Evolutionary conservation across 2,797 vertebrate genomes (phyloP), one percentile per base, ranked within the genome.

Genomic region (Lutjanus argentimaculatus): DNA sequence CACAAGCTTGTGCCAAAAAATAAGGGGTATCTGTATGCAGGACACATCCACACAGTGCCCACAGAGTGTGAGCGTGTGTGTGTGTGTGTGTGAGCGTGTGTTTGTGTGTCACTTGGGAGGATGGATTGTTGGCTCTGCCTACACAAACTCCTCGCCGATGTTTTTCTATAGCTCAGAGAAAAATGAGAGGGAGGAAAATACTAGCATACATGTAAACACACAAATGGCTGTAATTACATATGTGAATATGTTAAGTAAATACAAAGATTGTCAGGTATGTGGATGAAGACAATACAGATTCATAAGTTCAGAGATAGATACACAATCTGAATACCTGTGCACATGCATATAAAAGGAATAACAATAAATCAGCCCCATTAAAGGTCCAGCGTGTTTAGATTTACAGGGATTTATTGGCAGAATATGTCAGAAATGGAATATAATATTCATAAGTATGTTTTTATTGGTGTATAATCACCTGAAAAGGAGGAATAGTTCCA

Each of bases 11-110:
- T 81, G 84, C 72, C 79, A 88, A 87, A 76, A 90, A 85, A 75
- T 30, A 19, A 53, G 64, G 42, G 36, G 14, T 63, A 87, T 94
- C 80, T 90, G 93, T 89, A 93, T 92, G 85, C 90, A 78, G 79
- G 81, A 82, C 89, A 83, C 89, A 90, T 89, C 75, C 79, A 67
- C 84, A 66, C 46, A 0, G 70, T 83, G 67, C 86, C 83, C 76
- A 85, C 86, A 83, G 74, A 71, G 83, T 80, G 80, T 59, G 80
- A 72, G 67, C 21, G 79, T 68, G 43, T 52, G 78, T 77, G 76
- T 46, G 45, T 46, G 12, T 49, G 15, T 16, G n/a, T n/a, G n/a
- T n/a, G n/a, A n/a, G n/a, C n/a, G 11, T 66, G 56, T 75, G 79
- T 84, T 8, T 77, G 79, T 78, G 84, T 85, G 86, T 66, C 75